Evolutionary conservation across 2,113 vertebrate species (phyloP), one percentile per base, ranked within the genome.

Genomic region (Hydropotes inermis): DNA sequence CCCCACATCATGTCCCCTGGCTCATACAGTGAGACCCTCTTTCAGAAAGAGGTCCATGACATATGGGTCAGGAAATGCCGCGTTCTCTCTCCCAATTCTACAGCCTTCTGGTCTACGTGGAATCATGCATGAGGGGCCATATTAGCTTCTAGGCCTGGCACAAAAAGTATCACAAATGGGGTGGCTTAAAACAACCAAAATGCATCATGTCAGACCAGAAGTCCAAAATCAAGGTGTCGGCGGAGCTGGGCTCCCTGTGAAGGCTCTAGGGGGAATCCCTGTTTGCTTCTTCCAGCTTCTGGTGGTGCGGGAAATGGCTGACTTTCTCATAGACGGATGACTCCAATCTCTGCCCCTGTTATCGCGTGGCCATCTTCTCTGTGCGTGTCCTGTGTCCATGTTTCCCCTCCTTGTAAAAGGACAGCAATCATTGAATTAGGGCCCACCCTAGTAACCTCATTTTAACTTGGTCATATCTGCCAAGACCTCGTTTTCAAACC

Each of bases 381-480:
- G 23, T 92, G 16, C 36, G 15, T 47, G 28, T 39, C 14, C 36
- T 74, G 7, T 61, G 25, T 33, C 78, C 30, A 70, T 7, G 52
- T 45, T 17, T 61, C 67, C 33, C 27, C 50, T 79, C 87, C 79
- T 84, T n/a, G 7, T 58, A 43, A 70, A 43, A 79, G 58, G 70
- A 67, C 25, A 78, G 19, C 54, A 61, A 28, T 91, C 39, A 11
- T 36, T 55, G 30, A 23, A n/a, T 23, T 76, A 61, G 21, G 19
- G 17, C 36, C 15, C 17, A 28, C 25, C 21, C 57, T 54, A 1
- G 27, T 27, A 36, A 91, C 61, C 81, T 81, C 54, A 28, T 43
- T 95, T 91, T 90, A 70, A 87, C 88, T 92, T 30, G 50, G 88
- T 47, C 58, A 8, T 14, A 58, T 64, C 55, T 60, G 50, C 70